Evolutionary conservation across 1,140 invertebrate genomes (phyloP).

Genomic region (Philaenus spumarius): DNA sequence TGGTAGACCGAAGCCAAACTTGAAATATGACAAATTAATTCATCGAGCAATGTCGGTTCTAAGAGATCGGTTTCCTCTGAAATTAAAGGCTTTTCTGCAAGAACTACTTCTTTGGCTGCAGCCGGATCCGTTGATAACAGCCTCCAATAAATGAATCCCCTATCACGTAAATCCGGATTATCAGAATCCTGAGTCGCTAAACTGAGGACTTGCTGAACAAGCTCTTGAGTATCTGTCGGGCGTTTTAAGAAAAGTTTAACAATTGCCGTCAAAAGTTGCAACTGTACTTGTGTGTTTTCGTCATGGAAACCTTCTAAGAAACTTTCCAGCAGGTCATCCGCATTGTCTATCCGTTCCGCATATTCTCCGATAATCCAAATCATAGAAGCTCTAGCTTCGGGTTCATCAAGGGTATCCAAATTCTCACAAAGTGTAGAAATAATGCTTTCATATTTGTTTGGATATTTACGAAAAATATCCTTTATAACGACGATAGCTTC

Average conservation of each 20-base stretch:
- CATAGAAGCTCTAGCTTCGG: slow-evolving; percentile 98
- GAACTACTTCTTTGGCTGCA: slow-evolving; percentile 95
- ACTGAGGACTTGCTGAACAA: slow-evolving; percentile 92
- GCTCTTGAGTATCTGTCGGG: slow-evolving; percentile 95
- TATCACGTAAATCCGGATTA: slow-evolving; percentile 96
- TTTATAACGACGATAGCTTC: slow-evolving; percentile 99
- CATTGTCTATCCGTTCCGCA: slow-evolving; percentile 98
- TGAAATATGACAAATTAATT: slow-evolving; percentile 98
- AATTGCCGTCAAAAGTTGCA: slow-evolving; percentile 96
- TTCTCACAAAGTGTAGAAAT: slow-evolving; percentile 99
- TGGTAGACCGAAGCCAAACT: slow-evolving; percentile 98
- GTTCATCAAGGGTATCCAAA: slow-evolving; percentile 96
- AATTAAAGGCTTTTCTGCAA: slow-evolving; percentile 98
- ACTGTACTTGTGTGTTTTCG: slow-evolving; percentile 98
- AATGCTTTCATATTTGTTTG: slow-evolving; percentile 99
- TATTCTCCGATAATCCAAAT: slow-evolving; percentile 99
- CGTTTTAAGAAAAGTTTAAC: slow-evolving; percentile 98
- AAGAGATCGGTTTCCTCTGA: slow-evolving; percentile 98
- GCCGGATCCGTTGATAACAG: slow-evolving; percentile 96
- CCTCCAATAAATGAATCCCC: slow-evolving; percentile 99
- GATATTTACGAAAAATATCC: slow-evolving; percentile 99
- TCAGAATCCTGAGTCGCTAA: slow-evolving; percentile 97
- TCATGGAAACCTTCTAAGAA: slow-evolving; percentile 99
- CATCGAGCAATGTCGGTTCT: slow-evolving; percentile 97
- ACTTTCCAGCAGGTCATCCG: slow-evolving; percentile 95